Conservation (phyloP, 1,140 invertebrate genomes). For the Bombus balteatus region DNA sequence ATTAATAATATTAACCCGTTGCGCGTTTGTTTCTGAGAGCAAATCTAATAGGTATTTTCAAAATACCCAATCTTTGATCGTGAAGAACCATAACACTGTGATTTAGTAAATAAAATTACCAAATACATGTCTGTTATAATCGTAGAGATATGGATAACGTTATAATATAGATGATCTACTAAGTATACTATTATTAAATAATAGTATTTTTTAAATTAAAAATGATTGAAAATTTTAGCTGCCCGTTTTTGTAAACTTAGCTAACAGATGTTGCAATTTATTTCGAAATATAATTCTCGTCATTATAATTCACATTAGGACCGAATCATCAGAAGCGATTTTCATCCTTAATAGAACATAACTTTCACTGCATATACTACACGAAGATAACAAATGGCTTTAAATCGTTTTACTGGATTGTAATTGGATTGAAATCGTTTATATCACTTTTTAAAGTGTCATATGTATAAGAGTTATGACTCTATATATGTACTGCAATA, state of each 20-base stretch:
- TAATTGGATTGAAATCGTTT: not conserved
- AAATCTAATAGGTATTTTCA: not conserved
- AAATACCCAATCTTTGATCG: not conserved
- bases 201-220: not conserved
- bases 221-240: not conserved
- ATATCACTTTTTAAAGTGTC: not conserved
- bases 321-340: not conserved
- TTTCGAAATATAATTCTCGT: not conserved
- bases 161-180: too few relatives aligned
- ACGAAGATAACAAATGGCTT: not conserved
- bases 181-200: too few relatives aligned
- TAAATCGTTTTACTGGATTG: conserved; percentile 6
- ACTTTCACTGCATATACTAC: conserved; percentile 1
- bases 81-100: too few relatives aligned
- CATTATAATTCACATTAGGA: not conserved
- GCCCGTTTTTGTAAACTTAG: not conserved
- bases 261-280: not conserved
- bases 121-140: too few relatives aligned
- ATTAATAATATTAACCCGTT: not conserved
- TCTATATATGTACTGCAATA: too few relatives aligned
- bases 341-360: conserved; percentile 3
- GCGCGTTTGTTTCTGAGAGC: too few relatives aligned
- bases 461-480: not conserved
- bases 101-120: too few relatives aligned
- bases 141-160: too few relatives aligned